Evolutionary conservation across 2,888 invertebrate species (phyloP).

Genomic region (Melikaiella ostensackeni): DNA sequence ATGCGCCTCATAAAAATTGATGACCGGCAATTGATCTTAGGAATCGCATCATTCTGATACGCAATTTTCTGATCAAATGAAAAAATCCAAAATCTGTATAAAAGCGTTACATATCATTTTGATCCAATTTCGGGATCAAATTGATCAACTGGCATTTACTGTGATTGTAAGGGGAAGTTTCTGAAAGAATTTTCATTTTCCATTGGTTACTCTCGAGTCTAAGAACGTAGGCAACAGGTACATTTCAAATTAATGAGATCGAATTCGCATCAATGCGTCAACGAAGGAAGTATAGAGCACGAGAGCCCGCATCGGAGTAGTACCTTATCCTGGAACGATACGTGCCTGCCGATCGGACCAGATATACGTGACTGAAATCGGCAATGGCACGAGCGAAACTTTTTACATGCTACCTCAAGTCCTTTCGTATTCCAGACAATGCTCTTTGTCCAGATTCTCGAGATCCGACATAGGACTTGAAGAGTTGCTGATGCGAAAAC

Average conservation of each 20-base stretch:
- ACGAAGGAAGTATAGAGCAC: not conserved
- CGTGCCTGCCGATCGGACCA: slow-evolving; percentile 16
- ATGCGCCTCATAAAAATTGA: too few species aligned
- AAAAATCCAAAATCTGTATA: too few species aligned
- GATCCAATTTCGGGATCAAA: too few species aligned
- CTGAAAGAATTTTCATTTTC: not conserved
- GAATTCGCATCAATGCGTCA: slow-evolving; percentile 35
- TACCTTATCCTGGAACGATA: slow-evolving; percentile 36
- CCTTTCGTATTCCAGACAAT: slow-evolving; percentile 33
- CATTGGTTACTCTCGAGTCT: not conserved
- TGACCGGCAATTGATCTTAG: too few species aligned
- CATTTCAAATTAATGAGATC: not conserved
- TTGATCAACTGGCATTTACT: too few species aligned
- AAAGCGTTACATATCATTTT: too few species aligned
- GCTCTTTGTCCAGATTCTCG: slow-evolving; percentile 34
- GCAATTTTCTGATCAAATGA: too few species aligned
- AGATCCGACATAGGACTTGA: slow-evolving; percentile 29
- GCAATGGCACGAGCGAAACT: slow-evolving; percentile 2
- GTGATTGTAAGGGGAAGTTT: too few species aligned
- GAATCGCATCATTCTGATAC: too few species aligned
- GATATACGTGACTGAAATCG: slow-evolving; percentile 31
- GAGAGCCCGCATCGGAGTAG: slow-evolving; percentile 5
- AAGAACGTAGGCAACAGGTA: slow-evolving; percentile 30
- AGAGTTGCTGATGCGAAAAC: slow-evolving; percentile 26
- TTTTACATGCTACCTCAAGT: slow-evolving; percentile 26